Conservation (phyloP, 2,113 vertebrate genomes). For the Hyperopisus bebe region DNA sequence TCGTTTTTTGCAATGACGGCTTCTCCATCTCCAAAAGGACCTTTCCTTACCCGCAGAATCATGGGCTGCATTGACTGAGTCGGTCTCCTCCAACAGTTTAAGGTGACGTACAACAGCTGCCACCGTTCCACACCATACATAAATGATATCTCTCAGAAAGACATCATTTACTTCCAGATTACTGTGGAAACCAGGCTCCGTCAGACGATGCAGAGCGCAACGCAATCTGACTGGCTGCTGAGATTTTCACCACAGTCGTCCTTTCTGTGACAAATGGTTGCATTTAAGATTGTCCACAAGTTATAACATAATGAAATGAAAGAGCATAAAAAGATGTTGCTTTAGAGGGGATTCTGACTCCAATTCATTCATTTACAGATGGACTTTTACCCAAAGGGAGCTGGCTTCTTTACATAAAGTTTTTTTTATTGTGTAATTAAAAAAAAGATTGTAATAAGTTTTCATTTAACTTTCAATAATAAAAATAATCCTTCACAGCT, state of each 20-base stretch:
- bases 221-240: not conserved
- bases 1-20: not conserved
- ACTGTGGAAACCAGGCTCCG: not conserved
- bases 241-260: not conserved
- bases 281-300: not conserved
- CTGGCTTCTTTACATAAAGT: not conserved
- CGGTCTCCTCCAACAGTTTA: not conserved
- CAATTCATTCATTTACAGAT: not conserved
- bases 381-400: not conserved
- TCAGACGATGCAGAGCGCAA: not conserved
- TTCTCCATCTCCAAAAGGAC: not conserved
- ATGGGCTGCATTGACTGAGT: not conserved
- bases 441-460: not conserved
- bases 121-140: not conserved
- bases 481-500: not conserved
- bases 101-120: not conserved
- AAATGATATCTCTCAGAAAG: not conserved
- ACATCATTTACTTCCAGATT: not conserved
- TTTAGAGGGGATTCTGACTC: not conserved
- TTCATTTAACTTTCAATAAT: not conserved
- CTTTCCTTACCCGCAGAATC: not conserved
- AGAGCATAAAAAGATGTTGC: not conserved
- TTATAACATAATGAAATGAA: not conserved
- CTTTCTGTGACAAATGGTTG: not conserved
- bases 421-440: not conserved